These are phyloP conservation scores for Anguilla pacifica DNA, from an alignment of 2,797 vertebrate species.

Conservation along the genomic window DNA sequence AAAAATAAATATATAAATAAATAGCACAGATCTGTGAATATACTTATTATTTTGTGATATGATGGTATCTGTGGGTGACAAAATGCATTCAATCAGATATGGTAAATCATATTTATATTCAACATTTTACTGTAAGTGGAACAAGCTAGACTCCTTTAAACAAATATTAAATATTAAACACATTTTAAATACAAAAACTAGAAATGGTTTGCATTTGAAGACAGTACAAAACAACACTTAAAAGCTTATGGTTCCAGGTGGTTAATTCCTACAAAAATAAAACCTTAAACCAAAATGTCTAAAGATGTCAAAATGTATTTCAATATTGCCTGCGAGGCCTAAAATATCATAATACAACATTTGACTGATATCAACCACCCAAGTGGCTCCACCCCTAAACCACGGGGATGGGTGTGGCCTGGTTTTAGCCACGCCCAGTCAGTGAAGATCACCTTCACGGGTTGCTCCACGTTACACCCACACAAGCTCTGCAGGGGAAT, in stretches of 20 bases:
- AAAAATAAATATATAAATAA: background rate
- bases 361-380: background rate
- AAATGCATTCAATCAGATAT: background rate
- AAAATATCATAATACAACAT: background rate
- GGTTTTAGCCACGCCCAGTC: background rate
- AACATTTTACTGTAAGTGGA: background rate
- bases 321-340: background rate
- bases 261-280: background rate
- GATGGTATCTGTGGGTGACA: background rate
- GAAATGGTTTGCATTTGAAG: background rate
- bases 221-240: background rate
- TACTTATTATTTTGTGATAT: background rate
- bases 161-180: background rate
- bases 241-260: background rate
- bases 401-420: background rate
- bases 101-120: background rate
- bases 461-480: conserved; percentile 90
- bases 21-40: background rate
- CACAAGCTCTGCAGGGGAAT: conserved; percentile 92
- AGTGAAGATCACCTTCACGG: conserved; percentile 81
- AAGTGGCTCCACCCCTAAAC: background rate
- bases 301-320: background rate
- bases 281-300: background rate
- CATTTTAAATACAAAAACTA: background rate
- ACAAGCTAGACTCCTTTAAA: background rate